Conservation (phyloP, 2,888 invertebrate species). For the Andrena camellia region DNA sequence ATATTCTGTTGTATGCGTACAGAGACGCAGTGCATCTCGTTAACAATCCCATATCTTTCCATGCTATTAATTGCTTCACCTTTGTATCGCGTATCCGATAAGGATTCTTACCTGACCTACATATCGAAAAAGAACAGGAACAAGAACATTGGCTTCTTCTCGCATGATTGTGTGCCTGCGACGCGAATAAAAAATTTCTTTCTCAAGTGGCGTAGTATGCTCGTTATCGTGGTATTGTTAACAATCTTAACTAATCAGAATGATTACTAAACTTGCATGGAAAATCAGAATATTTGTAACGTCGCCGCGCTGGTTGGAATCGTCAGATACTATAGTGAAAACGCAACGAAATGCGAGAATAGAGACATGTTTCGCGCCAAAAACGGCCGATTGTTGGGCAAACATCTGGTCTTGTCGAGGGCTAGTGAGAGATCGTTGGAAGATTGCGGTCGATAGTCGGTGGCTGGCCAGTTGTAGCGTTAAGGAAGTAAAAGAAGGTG, state of each 20-base stretch:
- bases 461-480: background rate
- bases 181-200: background rate
- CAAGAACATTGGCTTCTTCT: background rate
- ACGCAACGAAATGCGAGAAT: background rate
- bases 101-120: constrained; percentile 7
- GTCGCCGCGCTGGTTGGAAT: background rate
- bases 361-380: constrained; percentile 18
- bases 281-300: background rate
- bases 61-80: background rate
- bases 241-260: background rate
- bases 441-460: background rate
- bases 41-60: background rate
- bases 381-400: background rate
- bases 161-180: background rate
- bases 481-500: background rate
- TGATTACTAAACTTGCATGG: background rate
- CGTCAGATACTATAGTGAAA: background rate
- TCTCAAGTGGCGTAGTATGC: background rate
- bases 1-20: too few relatives aligned
- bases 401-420: background rate
- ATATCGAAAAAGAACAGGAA: background rate
- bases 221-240: background rate
- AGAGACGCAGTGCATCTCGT: too few relatives aligned
- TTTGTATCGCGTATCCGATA: background rate
- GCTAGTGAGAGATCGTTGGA: background rate